Evolutionary conservation across 2,113 vertebrate species (phyloP), one percentile per base, ranked within the genome.

Genomic region (Halcyon senegalensis): DNA sequence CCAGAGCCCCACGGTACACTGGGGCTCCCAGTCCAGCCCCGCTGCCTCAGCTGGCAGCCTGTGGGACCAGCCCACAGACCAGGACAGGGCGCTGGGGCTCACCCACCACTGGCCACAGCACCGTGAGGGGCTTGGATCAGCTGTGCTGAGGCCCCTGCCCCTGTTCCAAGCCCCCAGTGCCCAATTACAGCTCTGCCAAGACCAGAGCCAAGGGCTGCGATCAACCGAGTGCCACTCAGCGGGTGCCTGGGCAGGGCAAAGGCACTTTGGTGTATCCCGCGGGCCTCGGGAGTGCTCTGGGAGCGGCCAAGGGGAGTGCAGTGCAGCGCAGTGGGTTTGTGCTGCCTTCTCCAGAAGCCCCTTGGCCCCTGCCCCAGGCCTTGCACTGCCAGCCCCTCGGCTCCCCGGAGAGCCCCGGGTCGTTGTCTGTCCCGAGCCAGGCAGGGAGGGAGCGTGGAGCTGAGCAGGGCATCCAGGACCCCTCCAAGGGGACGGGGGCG

Each of bases 261-360:
- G 96, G 96, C 93, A 95, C 95, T 84, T 96, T 3, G 95, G 93
- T 91, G 84, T 51, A 25, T 83, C 31, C 70, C 4, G 6, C 37
- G 11, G 76, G 72, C 73, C 77, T 66, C 4, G 3, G 88, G 30
- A 43, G 39, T 7, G 20, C 43, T 58, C 16, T 48, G 44, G 20
- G 59, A 46, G 51, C 0, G 2, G 69, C 39, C 16, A 62, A 35
- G 10, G 46, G 9, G 64, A 27, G 27, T 8, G 5, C 55, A 79
- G 63, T 17, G 48, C 43, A 68, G 58, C 1, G 4, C 55, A 79
- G 63, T 17, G 48, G 73, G 90, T 83, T 55, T 2, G 5, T 59
- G 37, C 41, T 14, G 43, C 46, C 81, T 80, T 27, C 44, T 62
- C 27, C 50, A 64, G 68, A 28, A 89, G 64, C n/a, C 58, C 23